These are phyloP conservation scores for Bothrops jararaca DNA, from an alignment of 2,113 vertebrate genomes.

Conservation along the genomic window DNA sequence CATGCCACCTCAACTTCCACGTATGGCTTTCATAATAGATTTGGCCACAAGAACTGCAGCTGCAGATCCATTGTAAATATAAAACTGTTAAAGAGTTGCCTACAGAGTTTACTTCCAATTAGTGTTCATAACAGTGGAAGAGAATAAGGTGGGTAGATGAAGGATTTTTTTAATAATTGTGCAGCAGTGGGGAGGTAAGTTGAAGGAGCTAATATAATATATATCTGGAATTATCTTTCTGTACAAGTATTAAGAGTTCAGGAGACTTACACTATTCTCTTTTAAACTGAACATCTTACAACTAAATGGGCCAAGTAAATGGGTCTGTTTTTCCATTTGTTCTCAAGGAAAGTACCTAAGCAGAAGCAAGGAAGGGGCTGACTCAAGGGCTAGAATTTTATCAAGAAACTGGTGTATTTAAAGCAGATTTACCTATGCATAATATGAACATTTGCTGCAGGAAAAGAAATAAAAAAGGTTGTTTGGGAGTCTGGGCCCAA, in stretches of 20 bases:
- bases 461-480: neutral
- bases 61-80: neutral
- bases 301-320: neutral
- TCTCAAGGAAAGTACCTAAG: neutral
- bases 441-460: neutral
- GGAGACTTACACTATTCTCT: neutral
- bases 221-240: neutral
- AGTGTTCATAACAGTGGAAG: neutral
- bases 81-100: neutral
- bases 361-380: neutral
- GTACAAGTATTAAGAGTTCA: neutral
- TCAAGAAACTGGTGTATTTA: neutral
- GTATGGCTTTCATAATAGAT: neutral
- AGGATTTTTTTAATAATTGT: neutral
- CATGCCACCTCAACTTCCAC: neutral
- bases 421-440: neutral
- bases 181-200: neutral
- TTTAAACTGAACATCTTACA: neutral
- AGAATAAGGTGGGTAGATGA: neutral
- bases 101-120: neutral
- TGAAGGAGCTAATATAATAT: neutral
- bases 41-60: neutral
- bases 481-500: neutral
- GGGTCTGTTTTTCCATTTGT: neutral
- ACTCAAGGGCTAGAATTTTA: neutral